Evolutionary conservation across 1,140 invertebrate genomes (phyloP).

Genomic region (Eriocheir sinensis): DNA sequence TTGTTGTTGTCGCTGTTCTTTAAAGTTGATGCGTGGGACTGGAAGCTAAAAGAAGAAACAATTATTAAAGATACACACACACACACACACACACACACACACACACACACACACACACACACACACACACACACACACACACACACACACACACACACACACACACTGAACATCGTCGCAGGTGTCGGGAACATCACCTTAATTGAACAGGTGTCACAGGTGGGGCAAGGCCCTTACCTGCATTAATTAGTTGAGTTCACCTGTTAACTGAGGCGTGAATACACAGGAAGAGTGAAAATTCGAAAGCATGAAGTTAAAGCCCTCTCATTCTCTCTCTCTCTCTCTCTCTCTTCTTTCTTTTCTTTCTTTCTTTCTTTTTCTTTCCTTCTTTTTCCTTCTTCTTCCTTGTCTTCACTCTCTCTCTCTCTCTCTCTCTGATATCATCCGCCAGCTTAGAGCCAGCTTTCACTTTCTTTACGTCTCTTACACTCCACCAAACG

Average conservation of each 20-base stretch:
- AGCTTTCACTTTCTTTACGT: too few relatives aligned
- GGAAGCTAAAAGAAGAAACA: not conserved
- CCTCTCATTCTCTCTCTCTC: too few relatives aligned
- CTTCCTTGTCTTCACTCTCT: not conserved
- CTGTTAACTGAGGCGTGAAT: not conserved
- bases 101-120: constrained; percentile 22
- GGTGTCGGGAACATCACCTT: constrained; percentile 20
- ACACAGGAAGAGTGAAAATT: not conserved
- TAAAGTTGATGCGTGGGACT: too few relatives aligned
- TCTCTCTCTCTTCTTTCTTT: not conserved
- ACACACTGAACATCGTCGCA: not conserved
- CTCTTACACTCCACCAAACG: too few relatives aligned
- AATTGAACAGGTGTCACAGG: not conserved
- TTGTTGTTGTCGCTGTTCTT: too few relatives aligned
- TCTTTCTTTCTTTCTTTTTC: not conserved
- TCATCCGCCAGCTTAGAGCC: too few relatives aligned
- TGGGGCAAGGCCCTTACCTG: not conserved
- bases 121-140: constrained; percentile 20
- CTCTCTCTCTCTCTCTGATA: too few relatives aligned
- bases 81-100: not conserved
- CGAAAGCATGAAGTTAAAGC: too few relatives aligned
- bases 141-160: not conserved
- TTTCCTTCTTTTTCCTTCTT: not conserved
- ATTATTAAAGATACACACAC: not conserved
- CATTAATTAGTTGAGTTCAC: not conserved